Base-by-base conservation (phyloP, 2,888 invertebrate genomes). In the Salpingus planirostris region DNA sequence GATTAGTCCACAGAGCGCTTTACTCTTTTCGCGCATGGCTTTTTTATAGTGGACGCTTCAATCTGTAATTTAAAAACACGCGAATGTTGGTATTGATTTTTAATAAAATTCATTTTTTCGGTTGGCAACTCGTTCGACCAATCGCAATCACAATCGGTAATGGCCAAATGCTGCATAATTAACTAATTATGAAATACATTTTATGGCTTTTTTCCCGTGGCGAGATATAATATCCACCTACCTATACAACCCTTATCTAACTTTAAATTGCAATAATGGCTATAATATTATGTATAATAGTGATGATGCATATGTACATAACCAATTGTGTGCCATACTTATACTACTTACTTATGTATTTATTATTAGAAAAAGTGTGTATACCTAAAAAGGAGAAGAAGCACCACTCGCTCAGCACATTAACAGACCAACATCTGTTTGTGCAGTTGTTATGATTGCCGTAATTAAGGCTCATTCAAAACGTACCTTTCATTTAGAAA, bases 31-130 rank as follows among this genome's bases (percentile, higher is more conserved):
- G 64, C 64, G 64, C 64, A 64, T 64, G 64, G 62, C 64, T 61
- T 62, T 62, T 64, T 64, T 53, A 53, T 54, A 50, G 59, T 59
- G 60, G 60, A 60, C 58, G 62, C 62, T 63, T 62, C 61, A 62
- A 62, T 62, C 61, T 59, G 61, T 63, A 63, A 64, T 64, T 64
- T 62, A 63, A 63, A 63, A 62, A 63, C 64, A 62, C 61, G 61
- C 62, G 60, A 61, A 59, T 61, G 60, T 60, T 55, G 50, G 63
- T 64, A 64, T 64, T 64, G 64, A 64, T 64, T 64, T 64, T 64
- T 64, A 64, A 64, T 64, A 63, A 64, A 63, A 64, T 63, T 63
- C 62, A 62, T 62, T 64, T 64, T 64, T 64, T 64, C 60, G 61
- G 62, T 60, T 61, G 60, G 60, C 60, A 59, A 62, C 60, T 52